Evolutionary conservation across 1,140 invertebrate species (phyloP).

Genomic region (Anoplolepis gracilipes): DNA sequence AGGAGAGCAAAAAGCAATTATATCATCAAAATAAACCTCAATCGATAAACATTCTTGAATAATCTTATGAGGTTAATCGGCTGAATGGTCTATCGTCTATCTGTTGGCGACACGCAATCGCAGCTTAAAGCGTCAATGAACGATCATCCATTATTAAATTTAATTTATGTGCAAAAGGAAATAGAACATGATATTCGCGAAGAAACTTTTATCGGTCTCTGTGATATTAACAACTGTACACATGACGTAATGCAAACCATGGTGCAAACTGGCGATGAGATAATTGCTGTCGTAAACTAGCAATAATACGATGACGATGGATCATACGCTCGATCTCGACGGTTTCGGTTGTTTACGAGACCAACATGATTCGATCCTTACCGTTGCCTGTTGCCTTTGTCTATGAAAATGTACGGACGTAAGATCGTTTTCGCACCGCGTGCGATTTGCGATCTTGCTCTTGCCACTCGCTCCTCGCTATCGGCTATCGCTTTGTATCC

Average conservation of each 20-base stretch:
- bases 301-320: too few relatives aligned
- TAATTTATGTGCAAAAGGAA: neutral
- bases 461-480: too few relatives aligned
- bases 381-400: neutral
- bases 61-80: neutral
- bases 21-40: neutral
- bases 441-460: too few relatives aligned
- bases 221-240: neutral
- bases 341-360: neutral
- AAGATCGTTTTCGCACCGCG: neutral
- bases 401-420: neutral
- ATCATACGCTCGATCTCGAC: neutral
- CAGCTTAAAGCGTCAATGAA: neutral
- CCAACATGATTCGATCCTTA: neutral
- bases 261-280: neutral
- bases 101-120: neutral
- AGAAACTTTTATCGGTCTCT: neutral
- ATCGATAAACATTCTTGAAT: neutral
- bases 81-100: too few relatives aligned
- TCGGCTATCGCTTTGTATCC: too few relatives aligned
- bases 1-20: neutral
- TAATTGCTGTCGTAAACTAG: neutral
- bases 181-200: neutral
- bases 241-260: constrained; percentile 39
- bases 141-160: neutral